Base-by-base conservation (phyloP, 2,113 vertebrate species). In the Lucifuga dentata region DNA sequence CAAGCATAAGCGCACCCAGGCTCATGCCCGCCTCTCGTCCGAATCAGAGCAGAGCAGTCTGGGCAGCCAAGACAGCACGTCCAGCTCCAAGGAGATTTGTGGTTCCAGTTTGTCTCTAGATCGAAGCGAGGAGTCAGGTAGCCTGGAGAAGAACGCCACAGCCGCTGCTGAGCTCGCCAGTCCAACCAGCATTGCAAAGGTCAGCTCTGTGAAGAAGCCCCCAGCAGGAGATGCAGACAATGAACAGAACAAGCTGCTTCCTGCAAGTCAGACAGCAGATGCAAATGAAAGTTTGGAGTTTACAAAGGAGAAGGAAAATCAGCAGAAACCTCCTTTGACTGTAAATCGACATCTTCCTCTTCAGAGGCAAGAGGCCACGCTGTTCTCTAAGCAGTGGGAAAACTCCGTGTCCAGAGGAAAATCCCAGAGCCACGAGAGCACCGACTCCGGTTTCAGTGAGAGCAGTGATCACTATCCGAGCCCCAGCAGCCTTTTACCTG, bases 361-460 rank as follows among this genome's bases (percentile, higher is more conserved):
- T 69, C 95, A 93, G 71, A 93, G 94, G 74, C 96, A 95, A 75
- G 93, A 94, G 46, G 94, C 93, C 36, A 88, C 88, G 0, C 83
- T 92, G 45, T 88, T 86, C 0, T 95, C 96, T 58, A 95, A 93
- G 45, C 90, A 92, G 21, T 93, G 94, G 93, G 94, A 94, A 1
- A 56, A 80, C 55, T 93, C 85, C 8, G 72, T 76, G 1, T 79
- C 85, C 0, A 92, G 92, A 12, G 92, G 91, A 24, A 96, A 94
- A 68, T 93, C 96, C 0, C 94, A 95, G 78, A 97, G 94, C 80
- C 95, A 96, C 1, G 96, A 96, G 84, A 99, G 97, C 89, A 98
- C 95, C 0, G 97, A 99, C 90, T 99, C 97, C 0, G 97, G 97
- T 11, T 99, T 96, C 81, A 98, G 96, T 0, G 96, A 98, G 73